Evolutionary conservation across 2,888 invertebrate genomes (phyloP).

Genomic region (Crossocerus cetratus): DNA sequence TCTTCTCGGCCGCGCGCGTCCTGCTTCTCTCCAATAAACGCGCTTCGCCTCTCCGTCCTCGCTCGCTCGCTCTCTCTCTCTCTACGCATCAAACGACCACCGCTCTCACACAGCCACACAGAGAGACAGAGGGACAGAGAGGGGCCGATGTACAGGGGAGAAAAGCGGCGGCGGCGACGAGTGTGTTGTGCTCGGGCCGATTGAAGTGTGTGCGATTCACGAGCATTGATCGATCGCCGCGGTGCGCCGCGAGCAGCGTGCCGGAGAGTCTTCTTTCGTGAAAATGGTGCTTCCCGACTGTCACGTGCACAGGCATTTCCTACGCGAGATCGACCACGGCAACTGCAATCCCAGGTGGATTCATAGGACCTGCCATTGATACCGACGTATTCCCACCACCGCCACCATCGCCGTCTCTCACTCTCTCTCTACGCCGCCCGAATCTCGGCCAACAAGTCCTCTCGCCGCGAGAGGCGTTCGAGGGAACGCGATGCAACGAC

Average conservation of each 20-base stretch:
- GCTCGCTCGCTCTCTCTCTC: no score
- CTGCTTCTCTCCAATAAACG: no score
- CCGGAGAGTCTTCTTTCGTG: conserved; percentile 11
- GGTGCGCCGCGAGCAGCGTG: background rate
- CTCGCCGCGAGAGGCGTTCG: background rate
- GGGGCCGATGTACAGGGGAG: background rate
- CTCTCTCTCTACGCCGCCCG: background rate
- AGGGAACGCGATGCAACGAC: background rate
- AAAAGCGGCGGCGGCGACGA: conserved; percentile 14
- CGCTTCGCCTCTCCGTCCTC: no score
- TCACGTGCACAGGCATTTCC: conserved; percentile 44
- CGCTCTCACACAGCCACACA: no score
- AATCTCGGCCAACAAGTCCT: background rate
- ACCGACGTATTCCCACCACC: background rate
- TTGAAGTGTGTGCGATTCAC: conserved; percentile 21
- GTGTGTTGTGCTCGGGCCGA: background rate
- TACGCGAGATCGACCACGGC: conserved; percentile 37
- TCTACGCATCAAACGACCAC: no score
- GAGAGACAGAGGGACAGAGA: no score
- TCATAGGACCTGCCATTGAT: conserved; percentile 36
- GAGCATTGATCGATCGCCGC: conserved; percentile 13
- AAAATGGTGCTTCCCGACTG: conserved; percentile 42
- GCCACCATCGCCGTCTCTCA: background rate
- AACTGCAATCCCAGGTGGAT: conserved; percentile 37
- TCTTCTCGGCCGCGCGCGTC: background rate